Conservation (phyloP, 2,113 vertebrate genomes). For the Pampusana beccarii region DNA sequence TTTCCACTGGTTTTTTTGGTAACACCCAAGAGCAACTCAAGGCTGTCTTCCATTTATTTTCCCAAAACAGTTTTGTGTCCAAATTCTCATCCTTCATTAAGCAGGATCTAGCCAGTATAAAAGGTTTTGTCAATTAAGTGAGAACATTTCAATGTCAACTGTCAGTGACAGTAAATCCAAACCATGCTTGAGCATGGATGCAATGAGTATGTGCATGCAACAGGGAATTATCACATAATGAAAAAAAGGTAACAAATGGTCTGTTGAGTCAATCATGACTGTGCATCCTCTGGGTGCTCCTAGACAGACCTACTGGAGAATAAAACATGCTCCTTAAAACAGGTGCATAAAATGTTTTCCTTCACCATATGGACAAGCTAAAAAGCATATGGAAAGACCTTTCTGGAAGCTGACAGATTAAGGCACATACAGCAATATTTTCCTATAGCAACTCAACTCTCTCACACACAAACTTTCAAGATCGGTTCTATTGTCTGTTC, state of each 20-base stretch:
- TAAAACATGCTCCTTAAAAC: not conserved
- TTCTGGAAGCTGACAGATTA: not conserved
- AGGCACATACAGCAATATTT: not conserved
- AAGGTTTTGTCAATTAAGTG: not conserved
- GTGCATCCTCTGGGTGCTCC: too few species aligned
- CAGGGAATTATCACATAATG: accelerated
- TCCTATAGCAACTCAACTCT: not conserved
- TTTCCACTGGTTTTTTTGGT: not conserved
- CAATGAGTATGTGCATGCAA: too few species aligned
- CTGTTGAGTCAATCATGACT: not conserved
- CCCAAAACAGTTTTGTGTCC: not conserved
- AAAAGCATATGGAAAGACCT: accelerated
- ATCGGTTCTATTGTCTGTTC: not conserved
- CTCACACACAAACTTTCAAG: not conserved
- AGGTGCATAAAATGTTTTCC: accelerated
- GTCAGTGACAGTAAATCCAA: not conserved
- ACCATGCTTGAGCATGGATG: accelerated
- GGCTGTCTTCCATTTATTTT: not conserved
- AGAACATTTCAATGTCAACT: not conserved
- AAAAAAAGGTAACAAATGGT: not conserved
- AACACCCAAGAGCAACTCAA: not conserved
- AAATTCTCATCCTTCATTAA: not conserved
- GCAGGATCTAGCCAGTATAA: not conserved
- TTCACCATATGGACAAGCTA: not conserved
- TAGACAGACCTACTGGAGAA: not conserved